Evolutionary conservation across 1,140 invertebrate species (phyloP).

Genomic region (Euwallacea fornicatus): DNA sequence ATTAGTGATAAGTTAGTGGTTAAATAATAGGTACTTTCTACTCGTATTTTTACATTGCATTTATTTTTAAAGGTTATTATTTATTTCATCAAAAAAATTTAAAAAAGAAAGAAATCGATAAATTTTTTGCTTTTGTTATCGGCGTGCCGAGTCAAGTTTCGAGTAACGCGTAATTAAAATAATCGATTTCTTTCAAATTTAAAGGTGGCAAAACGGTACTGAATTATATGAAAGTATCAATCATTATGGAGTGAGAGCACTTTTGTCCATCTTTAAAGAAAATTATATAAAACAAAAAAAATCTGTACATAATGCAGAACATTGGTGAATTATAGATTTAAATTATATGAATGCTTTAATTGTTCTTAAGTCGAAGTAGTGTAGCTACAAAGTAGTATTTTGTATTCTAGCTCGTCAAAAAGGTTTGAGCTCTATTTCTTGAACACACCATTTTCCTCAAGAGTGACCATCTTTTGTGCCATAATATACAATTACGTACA

Average conservation of each 20-base stretch:
- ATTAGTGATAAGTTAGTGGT: no score
- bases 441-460: neutral
- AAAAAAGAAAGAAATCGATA: no score
- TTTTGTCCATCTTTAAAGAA: constrained; percentile 1
- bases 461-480: neutral
- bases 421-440: neutral
- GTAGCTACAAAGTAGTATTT: constrained; percentile 46
- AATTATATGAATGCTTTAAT: constrained; percentile 42
- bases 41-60: no score
- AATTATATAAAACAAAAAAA: constrained; percentile 4
- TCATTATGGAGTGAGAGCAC: neutral
- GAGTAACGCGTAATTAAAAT: no score
- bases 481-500: neutral
- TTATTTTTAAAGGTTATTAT: no score
- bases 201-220: no score
- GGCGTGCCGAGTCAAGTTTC: no score
- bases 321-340: constrained; percentile 36
- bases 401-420: neutral
- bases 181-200: no score
- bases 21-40: no score
- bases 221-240: no score
- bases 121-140: no score
- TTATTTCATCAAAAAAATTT: no score
- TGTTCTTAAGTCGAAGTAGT: constrained; percentile 39
- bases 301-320: neutral